These are phyloP conservation scores for Pavo muticus DNA, from an alignment of 2,113 vertebrate species.

Conservation along the genomic window DNA sequence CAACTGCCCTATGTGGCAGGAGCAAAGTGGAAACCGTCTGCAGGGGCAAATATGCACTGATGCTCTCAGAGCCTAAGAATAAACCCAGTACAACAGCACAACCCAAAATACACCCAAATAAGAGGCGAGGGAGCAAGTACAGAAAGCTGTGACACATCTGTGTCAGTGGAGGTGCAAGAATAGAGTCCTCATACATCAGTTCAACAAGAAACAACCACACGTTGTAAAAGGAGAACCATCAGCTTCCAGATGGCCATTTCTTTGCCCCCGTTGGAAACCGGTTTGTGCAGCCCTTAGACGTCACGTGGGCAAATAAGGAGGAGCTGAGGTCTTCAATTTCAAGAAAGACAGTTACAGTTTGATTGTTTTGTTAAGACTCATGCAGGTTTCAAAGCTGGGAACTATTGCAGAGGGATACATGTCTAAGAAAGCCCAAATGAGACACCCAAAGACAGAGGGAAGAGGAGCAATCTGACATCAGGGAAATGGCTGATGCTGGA, in stretches of 20 bases:
- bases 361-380: not conserved
- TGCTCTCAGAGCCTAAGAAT: not conserved
- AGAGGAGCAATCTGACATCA: rapidly evolving
- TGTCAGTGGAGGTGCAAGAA: not conserved
- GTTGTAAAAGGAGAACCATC: not conserved
- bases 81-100: not conserved
- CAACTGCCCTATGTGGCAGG: not conserved
- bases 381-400: not conserved
- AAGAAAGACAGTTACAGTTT: not conserved
- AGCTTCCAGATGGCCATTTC: not conserved
- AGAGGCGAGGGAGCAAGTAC: not conserved
- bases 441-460: not conserved
- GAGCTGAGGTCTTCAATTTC: not conserved
- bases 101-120: not conserved
- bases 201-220: not conserved
- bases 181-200: not conserved
- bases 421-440: not conserved
- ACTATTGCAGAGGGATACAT: not conserved
- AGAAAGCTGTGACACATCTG: not conserved
- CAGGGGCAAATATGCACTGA: not conserved
- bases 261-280: not conserved
- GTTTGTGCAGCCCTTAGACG: not conserved
- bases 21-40: not conserved
- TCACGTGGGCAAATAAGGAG: not conserved
- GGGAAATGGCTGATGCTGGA: not conserved